phyloP scores from a whole-genome alignment of 2,797 vertebrate genomes.

The Microcaecilia unicolor region DNA sequence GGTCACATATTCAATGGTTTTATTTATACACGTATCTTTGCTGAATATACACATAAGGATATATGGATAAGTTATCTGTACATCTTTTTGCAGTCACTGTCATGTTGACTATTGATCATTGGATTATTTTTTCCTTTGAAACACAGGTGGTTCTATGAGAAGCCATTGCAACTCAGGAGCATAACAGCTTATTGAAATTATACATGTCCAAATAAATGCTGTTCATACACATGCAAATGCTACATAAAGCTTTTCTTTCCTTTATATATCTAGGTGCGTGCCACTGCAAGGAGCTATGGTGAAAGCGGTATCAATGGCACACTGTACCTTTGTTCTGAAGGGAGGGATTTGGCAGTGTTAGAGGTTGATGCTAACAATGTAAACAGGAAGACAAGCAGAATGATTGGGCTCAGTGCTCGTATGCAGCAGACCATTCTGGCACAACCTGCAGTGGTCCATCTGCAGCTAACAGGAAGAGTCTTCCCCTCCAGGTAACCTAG shows the following conservation, averaged over 20 bases:
- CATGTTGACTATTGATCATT: no score
- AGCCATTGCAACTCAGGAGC: no score
- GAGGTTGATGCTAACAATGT: conserved; percentile 41
- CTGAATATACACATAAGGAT: no score
- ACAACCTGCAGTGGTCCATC: conserved; percentile 24
- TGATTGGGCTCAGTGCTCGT: conserved; percentile 31
- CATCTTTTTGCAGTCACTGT: no score
- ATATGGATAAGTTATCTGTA: no score
- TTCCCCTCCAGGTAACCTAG: conserved; percentile 53
- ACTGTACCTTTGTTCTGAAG: conserved; percentile 44
- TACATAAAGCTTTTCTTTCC: no score
- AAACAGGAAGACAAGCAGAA: conserved; percentile 19
- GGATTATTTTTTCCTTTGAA: no score
- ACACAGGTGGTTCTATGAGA: not conserved
- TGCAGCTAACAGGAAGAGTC: conserved; percentile 53
- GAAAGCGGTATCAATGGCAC: conserved; percentile 41
- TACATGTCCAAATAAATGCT: no score
- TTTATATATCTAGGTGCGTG: conserved; percentile 51
- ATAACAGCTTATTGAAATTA: no score
- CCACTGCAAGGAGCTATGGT: conserved; percentile 19
- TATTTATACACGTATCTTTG: no score
- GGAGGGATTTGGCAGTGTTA: conserved; percentile 44
- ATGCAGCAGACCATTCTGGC: conserved; percentile 55
- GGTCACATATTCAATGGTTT: no score
- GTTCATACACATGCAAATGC: no score